These are phyloP conservation scores for Neotragus moschatus DNA, from an alignment of 2,113 vertebrate species.

Conservation along the genomic window DNA sequence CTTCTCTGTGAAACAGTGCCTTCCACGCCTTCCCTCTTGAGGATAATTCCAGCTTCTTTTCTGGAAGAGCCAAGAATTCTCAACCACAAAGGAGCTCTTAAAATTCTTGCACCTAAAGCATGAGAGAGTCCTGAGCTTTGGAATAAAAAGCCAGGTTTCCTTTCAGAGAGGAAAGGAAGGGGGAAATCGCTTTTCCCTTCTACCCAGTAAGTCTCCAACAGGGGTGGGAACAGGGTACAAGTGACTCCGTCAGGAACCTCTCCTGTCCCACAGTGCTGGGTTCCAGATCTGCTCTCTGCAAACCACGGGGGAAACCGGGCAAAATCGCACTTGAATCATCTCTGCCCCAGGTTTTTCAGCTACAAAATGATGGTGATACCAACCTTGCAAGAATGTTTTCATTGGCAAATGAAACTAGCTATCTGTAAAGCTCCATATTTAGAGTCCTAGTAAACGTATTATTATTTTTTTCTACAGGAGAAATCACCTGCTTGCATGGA, in stretches of 20 bases:
- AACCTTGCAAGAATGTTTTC: neutral
- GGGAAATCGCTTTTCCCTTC: neutral
- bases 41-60: neutral
- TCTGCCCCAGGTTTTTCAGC: neutral
- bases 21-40: neutral
- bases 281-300: neutral
- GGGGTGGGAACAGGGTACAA: neutral
- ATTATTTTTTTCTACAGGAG: neutral
- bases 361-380: neutral
- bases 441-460: neutral
- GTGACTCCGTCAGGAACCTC: neutral
- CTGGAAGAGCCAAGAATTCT: neutral
- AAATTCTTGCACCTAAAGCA: neutral
- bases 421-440: neutral
- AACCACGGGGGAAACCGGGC: rapidly evolving
- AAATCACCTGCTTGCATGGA: neutral
- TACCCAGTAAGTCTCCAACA: neutral
- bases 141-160: neutral
- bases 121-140: neutral
- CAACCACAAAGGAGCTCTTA: neutral
- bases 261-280: no score
- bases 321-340: neutral
- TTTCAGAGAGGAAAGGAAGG: neutral
- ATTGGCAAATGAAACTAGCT: neutral
- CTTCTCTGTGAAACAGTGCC: neutral